Evolutionary conservation across 2,113 vertebrate species (phyloP), one percentile per base, ranked within the genome.

Genomic region (Halichoeres trimaculatus): DNA sequence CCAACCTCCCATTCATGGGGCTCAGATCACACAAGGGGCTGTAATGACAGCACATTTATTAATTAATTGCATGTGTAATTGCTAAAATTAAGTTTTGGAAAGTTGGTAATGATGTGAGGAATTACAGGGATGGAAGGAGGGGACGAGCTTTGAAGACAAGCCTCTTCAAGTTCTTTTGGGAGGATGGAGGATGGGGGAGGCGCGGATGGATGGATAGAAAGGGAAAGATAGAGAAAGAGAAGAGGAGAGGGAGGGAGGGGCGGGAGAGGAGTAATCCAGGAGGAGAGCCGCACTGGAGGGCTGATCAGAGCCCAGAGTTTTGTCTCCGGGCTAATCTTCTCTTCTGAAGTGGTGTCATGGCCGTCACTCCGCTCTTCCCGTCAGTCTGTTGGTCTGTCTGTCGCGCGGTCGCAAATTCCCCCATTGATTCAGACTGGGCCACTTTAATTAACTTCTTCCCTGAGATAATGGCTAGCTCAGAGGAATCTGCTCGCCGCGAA

Each of bases 11-110:
- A 85, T 93, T 93, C 88, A 92, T 78, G 87, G 80, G 75, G 84
- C 90, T 84, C 83, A 80, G 91, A 94, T 93, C 93, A 93, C 92
- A 92, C 92, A 85, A 87, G 92, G 88, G 91, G 83, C 82, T 91
- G 92, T 93, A 94, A 95, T 94, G 93, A 95, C 93, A 93, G 93
- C 92, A 94, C 92, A 94, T 90, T 93, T 93, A 94, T 94, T 94
- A 95, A 95, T 94, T 95, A 94, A 95, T 94, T 94, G 94, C 93
- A 92, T 93, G 88, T 92, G 93, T 95, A 94, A 95, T 95, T 94
- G 93, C 92, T 90, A 88, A 95, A 95, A 94, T 94, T 94, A 94
- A 94, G 93, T 95, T 95, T 94, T 71, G 88, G 92, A 90, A 94
- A 94, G 83, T 94, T 93, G 87, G 92, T 95, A 94, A 94, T 94